Percentiles rank a stretch among this genome's conserved stretches.
Conservation (phyloP, 2,888 invertebrate genomes). For the Sepioteuthis lessoniana region DNA sequence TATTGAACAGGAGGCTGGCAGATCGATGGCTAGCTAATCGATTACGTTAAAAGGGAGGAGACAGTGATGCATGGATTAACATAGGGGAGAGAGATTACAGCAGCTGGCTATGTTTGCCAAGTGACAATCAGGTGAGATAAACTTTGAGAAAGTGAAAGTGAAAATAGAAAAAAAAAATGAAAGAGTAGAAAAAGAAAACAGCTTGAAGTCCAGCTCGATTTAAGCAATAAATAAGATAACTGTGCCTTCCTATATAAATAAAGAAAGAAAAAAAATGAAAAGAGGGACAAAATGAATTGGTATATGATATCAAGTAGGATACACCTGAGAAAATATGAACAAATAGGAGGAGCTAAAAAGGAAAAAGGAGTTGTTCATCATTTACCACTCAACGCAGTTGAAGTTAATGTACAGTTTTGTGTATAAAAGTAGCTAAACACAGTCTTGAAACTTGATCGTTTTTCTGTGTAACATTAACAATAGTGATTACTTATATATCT, state of each 20-base stretch:
- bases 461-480: no score
- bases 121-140: not conserved
- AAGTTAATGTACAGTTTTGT: no score
- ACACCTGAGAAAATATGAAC: not conserved
- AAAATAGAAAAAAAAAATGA: not conserved
- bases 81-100: not conserved
- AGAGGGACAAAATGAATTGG: not conserved
- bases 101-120: not conserved
- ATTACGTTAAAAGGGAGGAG: constrained; percentile 33
- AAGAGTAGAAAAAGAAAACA: no score
- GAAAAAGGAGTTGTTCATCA: not conserved
- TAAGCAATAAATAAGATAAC: not conserved
- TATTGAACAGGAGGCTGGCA: not conserved
- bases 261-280: not conserved
- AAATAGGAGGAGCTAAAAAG: not conserved
- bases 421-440: no score
- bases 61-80: not conserved
- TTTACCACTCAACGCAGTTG: no score
- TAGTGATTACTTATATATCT: no score
- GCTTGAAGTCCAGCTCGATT: not conserved
- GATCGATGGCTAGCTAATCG: not conserved
- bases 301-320: not conserved
- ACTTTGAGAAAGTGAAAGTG: not conserved
- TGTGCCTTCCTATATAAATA: not conserved
- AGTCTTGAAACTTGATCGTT: no score